phyloP scores from a whole-genome alignment of 2,113 vertebrate species.

The Phycodurus eques region DNA sequence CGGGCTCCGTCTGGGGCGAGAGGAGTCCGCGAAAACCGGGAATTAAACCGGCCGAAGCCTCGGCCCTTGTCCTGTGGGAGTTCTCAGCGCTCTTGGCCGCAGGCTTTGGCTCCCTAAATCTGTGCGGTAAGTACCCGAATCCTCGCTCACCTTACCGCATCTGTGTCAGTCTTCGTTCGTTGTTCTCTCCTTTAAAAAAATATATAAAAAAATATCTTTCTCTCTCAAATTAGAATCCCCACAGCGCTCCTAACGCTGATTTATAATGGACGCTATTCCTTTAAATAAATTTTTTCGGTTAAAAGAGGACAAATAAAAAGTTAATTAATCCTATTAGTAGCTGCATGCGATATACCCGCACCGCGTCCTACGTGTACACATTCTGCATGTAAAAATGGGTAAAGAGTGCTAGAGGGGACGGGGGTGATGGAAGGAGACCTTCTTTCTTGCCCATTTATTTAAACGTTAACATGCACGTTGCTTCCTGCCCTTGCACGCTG shows the following conservation, averaged over 20 bases:
- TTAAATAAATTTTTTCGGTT: conserved; percentile 28
- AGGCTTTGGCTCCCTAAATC: conserved; percentile 13
- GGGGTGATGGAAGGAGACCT: not conserved
- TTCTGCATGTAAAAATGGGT: not conserved
- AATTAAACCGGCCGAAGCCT: conserved; percentile 37
- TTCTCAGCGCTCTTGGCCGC: conserved; percentile 13
- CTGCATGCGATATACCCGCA: not conserved
- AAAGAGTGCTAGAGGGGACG: not conserved
- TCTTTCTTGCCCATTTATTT: not conserved
- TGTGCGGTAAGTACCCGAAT: conserved; percentile 50
- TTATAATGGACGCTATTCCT: not conserved
- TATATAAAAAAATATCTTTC: not conserved
- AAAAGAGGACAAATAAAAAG: not conserved
- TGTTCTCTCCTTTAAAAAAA: not conserved
- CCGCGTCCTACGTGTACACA: not conserved
- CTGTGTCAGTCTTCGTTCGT: not conserved
- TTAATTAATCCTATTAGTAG: conserved; percentile 34
- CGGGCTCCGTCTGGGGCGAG: conserved; percentile 39
- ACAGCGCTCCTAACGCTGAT: not conserved
- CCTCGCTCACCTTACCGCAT: conserved; percentile 30
- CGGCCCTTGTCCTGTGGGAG: conserved; percentile 5
- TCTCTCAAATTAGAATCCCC: not conserved
- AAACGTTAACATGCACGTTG: not conserved
- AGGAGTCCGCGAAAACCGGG: conserved; percentile 44
- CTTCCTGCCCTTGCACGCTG: not conserved